A percentile compares a stretch with the other conserved stretches of the same genome.
These are phyloP conservation scores for Mylabris phalerata DNA, from an alignment of 1,140 invertebrate genomes.

Conservation along the genomic window DNA sequence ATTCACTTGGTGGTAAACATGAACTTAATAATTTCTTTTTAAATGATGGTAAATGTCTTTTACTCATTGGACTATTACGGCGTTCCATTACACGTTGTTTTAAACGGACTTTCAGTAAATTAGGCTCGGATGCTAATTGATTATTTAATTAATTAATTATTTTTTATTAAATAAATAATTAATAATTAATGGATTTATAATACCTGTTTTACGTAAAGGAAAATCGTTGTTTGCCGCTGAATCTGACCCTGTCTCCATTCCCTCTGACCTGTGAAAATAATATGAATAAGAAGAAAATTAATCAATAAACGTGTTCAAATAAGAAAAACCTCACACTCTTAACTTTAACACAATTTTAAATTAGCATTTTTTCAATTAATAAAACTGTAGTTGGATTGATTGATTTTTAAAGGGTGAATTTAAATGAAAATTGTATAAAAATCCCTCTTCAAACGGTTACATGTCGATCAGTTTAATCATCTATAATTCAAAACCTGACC, in stretches of 20 bases:
- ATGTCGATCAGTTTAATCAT: too few relatives aligned
- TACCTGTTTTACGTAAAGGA: constrained; percentile 91
- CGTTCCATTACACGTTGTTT: constrained; percentile 93
- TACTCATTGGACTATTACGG: constrained; percentile 76
- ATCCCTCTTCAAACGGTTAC: too few relatives aligned
- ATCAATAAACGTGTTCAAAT: too few relatives aligned
- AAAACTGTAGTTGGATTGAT: too few relatives aligned
- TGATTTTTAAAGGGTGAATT: too few relatives aligned
- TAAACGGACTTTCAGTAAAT: constrained; percentile 91
- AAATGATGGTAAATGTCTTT: constrained; percentile 68
- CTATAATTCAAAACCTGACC: too few relatives aligned
- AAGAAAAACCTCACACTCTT: too few relatives aligned
- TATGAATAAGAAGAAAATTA: not conserved
- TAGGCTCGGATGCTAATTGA: constrained; percentile 88
- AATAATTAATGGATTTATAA: constrained; percentile 1
- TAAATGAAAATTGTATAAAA: too few relatives aligned
- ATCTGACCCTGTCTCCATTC: constrained; percentile 39
- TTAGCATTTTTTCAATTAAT: too few relatives aligned
- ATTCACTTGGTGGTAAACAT: constrained; percentile 40
- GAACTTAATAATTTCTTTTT: constrained; percentile 49
- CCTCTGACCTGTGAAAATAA: constrained; percentile 39
- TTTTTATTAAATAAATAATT: too few relatives aligned
- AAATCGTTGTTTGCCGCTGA: constrained; percentile 58
- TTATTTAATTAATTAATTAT: not conserved
- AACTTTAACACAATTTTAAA: too few relatives aligned